A percentile compares a stretch with the other conserved stretches of the same genome.
phyloP scores from a whole-genome alignment of 2,113 vertebrate genomes.

The Cyanistes caeruleus region DNA sequence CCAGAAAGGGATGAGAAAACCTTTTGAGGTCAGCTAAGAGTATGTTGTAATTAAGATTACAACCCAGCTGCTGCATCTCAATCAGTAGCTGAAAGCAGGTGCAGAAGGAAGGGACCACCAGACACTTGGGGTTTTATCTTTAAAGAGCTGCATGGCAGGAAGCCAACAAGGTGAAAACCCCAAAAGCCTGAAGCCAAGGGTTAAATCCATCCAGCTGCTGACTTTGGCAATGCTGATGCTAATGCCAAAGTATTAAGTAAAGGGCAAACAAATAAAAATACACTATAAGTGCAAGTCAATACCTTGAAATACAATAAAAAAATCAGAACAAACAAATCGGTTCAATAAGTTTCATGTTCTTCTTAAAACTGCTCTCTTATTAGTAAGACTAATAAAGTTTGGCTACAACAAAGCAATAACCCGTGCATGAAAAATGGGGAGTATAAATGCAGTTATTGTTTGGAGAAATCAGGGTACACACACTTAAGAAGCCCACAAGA shows the following conservation, averaged over 20 bases:
- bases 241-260: background rate
- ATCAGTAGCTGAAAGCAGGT: background rate
- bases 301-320: background rate
- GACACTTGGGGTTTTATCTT: background rate
- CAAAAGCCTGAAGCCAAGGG: background rate
- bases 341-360: background rate
- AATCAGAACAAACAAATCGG: background rate
- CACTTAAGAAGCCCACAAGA: background rate
- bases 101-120: background rate
- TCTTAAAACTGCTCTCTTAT: background rate
- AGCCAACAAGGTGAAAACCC: background rate
- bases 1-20: background rate
- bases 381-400: conserved; percentile 6
- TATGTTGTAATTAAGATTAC: background rate
- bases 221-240: background rate
- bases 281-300: background rate
- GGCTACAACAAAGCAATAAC: background rate
- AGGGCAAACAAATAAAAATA: background rate
- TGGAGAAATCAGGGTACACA: background rate
- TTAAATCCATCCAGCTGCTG: background rate
- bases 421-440: background rate
- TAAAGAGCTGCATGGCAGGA: background rate
- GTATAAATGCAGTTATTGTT: background rate
- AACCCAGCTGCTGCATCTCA: background rate
- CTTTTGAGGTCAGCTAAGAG: background rate